These are phyloP conservation scores for Erpetoichthys calabaricus DNA, from an alignment of 2,797 vertebrate genomes.

Conservation along the genomic window DNA sequence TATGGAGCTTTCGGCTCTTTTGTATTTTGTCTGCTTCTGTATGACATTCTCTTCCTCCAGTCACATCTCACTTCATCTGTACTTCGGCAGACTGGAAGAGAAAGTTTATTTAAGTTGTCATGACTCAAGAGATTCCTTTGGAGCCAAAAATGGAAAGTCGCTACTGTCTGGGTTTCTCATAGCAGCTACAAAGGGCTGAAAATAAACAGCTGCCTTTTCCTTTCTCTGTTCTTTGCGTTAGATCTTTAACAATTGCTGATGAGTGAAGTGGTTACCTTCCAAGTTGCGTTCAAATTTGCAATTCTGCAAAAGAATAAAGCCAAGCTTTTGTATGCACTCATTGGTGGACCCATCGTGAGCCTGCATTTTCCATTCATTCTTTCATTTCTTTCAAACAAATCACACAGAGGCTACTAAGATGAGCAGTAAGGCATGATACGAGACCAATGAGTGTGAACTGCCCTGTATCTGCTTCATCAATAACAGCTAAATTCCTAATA, in stretches of 20 bases:
- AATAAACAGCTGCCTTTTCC: slow-evolving; percentile 25
- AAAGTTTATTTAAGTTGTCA: slow-evolving; percentile 39
- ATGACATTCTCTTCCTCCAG: slow-evolving; percentile 29
- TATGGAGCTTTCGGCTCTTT: too few relatives aligned
- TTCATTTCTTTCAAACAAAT: too few relatives aligned
- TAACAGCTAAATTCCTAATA: too few relatives aligned
- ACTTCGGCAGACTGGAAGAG: slow-evolving; percentile 33
- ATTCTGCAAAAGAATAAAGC: not conserved
- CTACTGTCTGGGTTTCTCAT: slow-evolving; percentile 33
- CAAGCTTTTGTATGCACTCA: too few relatives aligned
- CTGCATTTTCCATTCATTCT: too few relatives aligned
- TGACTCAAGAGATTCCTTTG: slow-evolving; percentile 30
- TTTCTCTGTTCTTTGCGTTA: slow-evolving; percentile 50
- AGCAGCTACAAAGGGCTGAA: slow-evolving; percentile 8
- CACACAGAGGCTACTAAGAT: too few relatives aligned
- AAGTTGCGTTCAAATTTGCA: too few relatives aligned
- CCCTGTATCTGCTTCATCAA: too few relatives aligned
- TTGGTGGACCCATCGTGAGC: too few relatives aligned
- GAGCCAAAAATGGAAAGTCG: slow-evolving; percentile 26
- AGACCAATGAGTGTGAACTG: too few relatives aligned
- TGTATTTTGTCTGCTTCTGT: not conserved
- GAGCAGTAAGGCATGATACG: too few relatives aligned
- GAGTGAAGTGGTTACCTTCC: slow-evolving; percentile 36
- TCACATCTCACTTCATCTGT: slow-evolving; percentile 22
- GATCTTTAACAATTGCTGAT: slow-evolving; percentile 37